phyloP scores from a whole-genome alignment of 2,113 vertebrate species.

The Cebus imitator region DNA sequence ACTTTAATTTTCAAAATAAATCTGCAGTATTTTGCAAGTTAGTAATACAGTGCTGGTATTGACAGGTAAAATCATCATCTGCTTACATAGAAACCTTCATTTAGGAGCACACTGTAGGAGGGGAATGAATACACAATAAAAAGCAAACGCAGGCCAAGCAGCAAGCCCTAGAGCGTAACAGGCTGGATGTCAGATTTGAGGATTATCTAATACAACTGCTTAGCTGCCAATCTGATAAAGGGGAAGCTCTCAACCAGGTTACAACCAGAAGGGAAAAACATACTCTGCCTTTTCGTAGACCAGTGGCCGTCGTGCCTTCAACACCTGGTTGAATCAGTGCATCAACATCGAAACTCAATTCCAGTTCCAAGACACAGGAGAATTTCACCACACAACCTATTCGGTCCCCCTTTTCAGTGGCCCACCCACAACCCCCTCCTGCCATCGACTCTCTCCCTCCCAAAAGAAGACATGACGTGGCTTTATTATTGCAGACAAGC shows the following conservation, averaged over 20 bases:
- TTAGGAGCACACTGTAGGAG: constrained; percentile 82
- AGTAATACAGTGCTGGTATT: constrained; percentile 83
- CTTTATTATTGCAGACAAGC: constrained; percentile 77
- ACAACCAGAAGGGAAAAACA: constrained; percentile 81
- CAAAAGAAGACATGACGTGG: constrained; percentile 74
- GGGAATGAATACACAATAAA: constrained; percentile 83
- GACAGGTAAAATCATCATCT: constrained; percentile 78
- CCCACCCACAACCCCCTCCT: constrained; percentile 44
- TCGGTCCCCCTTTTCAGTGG: constrained; percentile 64
- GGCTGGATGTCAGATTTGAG: constrained; percentile 78
- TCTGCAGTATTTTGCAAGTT: constrained; percentile 79
- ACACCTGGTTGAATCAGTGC: constrained; percentile 73
- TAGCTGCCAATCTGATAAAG: constrained; percentile 86
- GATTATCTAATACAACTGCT: constrained; percentile 86
- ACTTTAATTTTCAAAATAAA: constrained; percentile 81
- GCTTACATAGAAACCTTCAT: constrained; percentile 80
- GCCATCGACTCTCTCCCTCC: constrained; percentile 59
- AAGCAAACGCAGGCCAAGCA: constrained; percentile 83
- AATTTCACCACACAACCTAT: constrained; percentile 68
- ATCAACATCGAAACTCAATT: constrained; percentile 72
- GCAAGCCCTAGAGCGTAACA: constrained; percentile 81
- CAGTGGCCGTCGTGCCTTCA: constrained; percentile 65
- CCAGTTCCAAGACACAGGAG: constrained; percentile 72
- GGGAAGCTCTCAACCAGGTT: constrained; percentile 80
- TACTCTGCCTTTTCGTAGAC: constrained; percentile 73